Evolutionary conservation across 2,888 invertebrate genomes (phyloP), one percentile per base, ranked within the genome.

Genomic region (Dysmachus trigonus): DNA sequence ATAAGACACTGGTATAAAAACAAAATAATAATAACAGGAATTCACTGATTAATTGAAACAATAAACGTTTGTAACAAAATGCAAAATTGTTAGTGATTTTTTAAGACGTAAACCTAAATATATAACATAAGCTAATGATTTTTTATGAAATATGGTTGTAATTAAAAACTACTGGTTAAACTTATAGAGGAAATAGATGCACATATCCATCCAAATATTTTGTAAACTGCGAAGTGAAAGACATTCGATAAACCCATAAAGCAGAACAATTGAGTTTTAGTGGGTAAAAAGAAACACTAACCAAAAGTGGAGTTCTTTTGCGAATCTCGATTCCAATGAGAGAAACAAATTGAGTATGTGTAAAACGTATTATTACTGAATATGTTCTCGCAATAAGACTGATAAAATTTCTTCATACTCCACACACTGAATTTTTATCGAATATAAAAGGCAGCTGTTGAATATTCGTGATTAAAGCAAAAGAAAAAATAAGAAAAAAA

Each of bases 331-430:
- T 8, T 76, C 33, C 27, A 47, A n/a, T 76, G 22, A 81, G 33
- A 81, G 33, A 53, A 51, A 53, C 30, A 31, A n/a, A 27, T 41
- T 77, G 41, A 47, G 77, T 77, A 77, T 41, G 22, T 77, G 47
- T 77, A 77, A 77, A 81, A 18, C 33, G 8, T 81, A 81, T 81
- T 81, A 83, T 71, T 83, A 83, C 38, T 35, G 38, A 41, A 72
- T 83, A 83, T 83, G 71, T 83, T 83, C 83, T 71, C 72, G 72
- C 83, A 83, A 83, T 72, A 83, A 83, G 83, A 83, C 83, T 83
- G 83, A 83, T 83, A 83, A 83, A 41, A 38, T 72, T 83, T 72
- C 72, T 72, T 83, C 81, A 53, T 33, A 79, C 31, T 33, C 81
- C 62, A 35, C 30, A 77, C 41, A 47, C 51, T 79, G 30, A 79